Evolutionary conservation across 2,113 vertebrate genomes (phyloP), one percentile per base, ranked within the genome.

Genomic region (Pycnonotus jocosus): DNA sequence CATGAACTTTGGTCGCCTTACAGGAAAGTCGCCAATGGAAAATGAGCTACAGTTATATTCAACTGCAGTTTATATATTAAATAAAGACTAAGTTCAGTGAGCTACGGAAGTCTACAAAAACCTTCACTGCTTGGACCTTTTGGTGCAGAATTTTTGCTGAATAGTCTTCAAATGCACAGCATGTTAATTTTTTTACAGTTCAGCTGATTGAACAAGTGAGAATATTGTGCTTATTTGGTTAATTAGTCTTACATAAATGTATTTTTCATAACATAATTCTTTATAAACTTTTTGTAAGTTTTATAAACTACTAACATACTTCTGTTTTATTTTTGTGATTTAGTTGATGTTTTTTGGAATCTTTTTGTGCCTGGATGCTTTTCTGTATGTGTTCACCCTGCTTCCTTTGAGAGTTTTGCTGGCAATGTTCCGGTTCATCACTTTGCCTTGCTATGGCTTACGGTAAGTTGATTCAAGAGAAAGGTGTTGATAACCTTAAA

Each of bases 321-420:
- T 92, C 53, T 96, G 60, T 97, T 81, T 93, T 91, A 30, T 91
- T 96, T 95, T 90, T 97, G 72, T 88, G 40, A 95, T 98, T 70
- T 97, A 99, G 99, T 97, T 99, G 97, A 99, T 99, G 99, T 84
- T 99, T 91, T 99, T 99, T 78, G 99, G 99, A 80, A 98, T 99
- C 97, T 99, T 99, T 96, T 97, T 99, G 96, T 99, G 99, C 96
- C 98, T 99, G 97, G 99, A 99, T 62, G 99, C 99, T 37, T 99
- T 99, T 98, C 98, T 99, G 45, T 99, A 99, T 61, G 98, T 99
- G 91, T 99, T 99, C 98, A 99, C 99, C 17, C 98, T 99, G 76
- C 99, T 99, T 82, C 99, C 99, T 56, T 95, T 99, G 79, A 96
- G 99, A 96, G 98, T 99, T 70, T 97, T 99, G 93, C 98, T 99